Percentiles rank a stretch among this genome's conserved stretches.
Conservation (phyloP, 2,113 vertebrate species). For the Hylia prasina region DNA sequence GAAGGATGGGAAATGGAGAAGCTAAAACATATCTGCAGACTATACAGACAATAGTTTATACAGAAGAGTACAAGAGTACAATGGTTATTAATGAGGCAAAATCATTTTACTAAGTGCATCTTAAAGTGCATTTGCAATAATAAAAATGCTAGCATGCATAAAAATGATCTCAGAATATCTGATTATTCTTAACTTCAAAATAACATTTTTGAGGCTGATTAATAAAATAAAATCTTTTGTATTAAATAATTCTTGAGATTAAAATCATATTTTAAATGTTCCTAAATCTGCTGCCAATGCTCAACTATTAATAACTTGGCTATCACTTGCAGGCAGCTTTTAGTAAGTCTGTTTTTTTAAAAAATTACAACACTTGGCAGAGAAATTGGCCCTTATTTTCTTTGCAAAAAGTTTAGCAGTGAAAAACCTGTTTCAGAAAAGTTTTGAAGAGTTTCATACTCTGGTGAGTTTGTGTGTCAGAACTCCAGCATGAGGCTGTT, state of each 20-base stretch:
- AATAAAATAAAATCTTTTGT: not conserved
- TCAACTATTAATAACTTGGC: slow-evolving; percentile 3
- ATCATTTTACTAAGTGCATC: not conserved
- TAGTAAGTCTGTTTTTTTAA: not conserved
- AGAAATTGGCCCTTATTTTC: not conserved
- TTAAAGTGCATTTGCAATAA: not conserved
- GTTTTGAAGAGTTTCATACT: not conserved
- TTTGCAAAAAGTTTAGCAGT: not conserved
- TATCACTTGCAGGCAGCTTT: not conserved
- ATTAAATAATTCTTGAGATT: not conserved
- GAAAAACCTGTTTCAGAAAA: not conserved
- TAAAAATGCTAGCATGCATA: not conserved
- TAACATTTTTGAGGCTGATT: not conserved
- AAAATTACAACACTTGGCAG: not conserved
- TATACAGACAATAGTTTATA: not conserved
- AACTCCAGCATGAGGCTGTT: not conserved
- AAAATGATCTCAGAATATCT: not conserved
- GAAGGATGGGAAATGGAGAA: not conserved
- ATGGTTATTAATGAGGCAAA: not conserved
- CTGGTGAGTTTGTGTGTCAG: fast-evolving
- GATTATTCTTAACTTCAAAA: not conserved
- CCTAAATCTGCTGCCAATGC: not conserved
- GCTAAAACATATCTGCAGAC: not conserved
- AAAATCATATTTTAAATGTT: not conserved
- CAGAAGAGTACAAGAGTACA: not conserved